Evolutionary conservation across 2,888 invertebrate species (phyloP), one percentile per base, ranked within the genome.

Genomic region (Apodemia zela): DNA sequence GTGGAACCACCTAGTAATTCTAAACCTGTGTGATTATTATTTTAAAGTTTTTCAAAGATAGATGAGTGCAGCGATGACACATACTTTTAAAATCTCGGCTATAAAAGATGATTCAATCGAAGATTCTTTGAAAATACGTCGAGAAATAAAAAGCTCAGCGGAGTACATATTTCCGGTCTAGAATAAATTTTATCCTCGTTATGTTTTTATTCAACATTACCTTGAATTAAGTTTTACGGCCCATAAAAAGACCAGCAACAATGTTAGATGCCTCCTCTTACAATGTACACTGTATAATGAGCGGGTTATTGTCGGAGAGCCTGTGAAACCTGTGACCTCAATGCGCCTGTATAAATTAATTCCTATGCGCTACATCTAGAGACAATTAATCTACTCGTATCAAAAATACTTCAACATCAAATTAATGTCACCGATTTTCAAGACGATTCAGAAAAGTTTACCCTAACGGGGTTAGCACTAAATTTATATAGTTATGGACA

Each of bases 151-250:
- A 21, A 51, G 51, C 13, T 13, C 15, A 25, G 18, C 25, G 51
- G 4, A 51, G 51, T 25, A 51, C 51, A 18, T 1, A 51, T 51
- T 25, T 51, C 51, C 51, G 51, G 51, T 51, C 51, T 51, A 51
- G 18, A 54, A 54, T 54, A 21, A 33, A 33, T 8, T 54, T 54
- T 54, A 54, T 54, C 54, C 54, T 54, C 54, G 25, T 54, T 25
- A 54, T 54, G 25, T 21, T 54, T 51, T 54, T 54, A 54, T 54
- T 54, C 54, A 25, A 5, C 21, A 18, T 54, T 25, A 18, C 21
- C 54, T 54, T 54, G 54, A 54, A 54, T 54, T 54, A 54, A 54
- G 25, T 54, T 54, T 54, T 54, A 54, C 21, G 13, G 18, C 54
- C 25, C 21, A 54, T 25, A 21, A 54, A 21, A 54, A 7, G 15